These are phyloP conservation scores for Oedothorax gibbosus DNA, from an alignment of 1,140 invertebrate species.

Conservation along the genomic window DNA sequence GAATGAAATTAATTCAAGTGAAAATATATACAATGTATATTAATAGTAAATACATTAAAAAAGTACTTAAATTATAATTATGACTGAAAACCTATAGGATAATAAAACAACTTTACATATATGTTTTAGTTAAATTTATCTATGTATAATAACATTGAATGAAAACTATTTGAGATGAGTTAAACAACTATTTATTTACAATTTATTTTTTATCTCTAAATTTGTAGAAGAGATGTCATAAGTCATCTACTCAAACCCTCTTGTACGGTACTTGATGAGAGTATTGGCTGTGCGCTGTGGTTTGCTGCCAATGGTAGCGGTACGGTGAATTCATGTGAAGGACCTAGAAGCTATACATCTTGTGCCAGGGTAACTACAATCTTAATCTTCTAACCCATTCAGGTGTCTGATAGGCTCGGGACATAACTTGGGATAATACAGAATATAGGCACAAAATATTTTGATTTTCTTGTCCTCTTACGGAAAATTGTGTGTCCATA, in stretches of 20 bases:
- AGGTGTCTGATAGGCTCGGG: no score
- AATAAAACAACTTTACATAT: slow-evolving; percentile 22
- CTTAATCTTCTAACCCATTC: no score
- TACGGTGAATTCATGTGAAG: background rate
- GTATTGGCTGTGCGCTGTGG: slow-evolving; percentile 92
- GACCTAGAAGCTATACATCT: slow-evolving; percentile 16
- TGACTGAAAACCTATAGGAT: no score
- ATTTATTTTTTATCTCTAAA: background rate
- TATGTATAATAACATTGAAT: background rate
- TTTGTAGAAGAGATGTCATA: slow-evolving; percentile 73
- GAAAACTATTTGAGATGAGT: background rate
- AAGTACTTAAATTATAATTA: no score
- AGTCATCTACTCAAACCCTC: slow-evolving; percentile 84
- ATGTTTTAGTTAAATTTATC: slow-evolving; percentile 26
- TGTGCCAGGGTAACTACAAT: slow-evolving; percentile 35
- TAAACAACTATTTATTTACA: background rate
- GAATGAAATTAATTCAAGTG: no score
- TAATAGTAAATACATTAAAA: no score
- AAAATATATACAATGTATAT: no score
- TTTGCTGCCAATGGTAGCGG: slow-evolving; percentile 87
- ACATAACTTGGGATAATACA: no score
- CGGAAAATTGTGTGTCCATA: no score
- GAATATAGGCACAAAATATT: no score
- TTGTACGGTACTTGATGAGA: slow-evolving; percentile 93
- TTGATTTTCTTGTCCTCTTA: no score